Evolutionary conservation across 1,140 invertebrate species (phyloP).

Genomic region (Danaus melanippus): DNA sequence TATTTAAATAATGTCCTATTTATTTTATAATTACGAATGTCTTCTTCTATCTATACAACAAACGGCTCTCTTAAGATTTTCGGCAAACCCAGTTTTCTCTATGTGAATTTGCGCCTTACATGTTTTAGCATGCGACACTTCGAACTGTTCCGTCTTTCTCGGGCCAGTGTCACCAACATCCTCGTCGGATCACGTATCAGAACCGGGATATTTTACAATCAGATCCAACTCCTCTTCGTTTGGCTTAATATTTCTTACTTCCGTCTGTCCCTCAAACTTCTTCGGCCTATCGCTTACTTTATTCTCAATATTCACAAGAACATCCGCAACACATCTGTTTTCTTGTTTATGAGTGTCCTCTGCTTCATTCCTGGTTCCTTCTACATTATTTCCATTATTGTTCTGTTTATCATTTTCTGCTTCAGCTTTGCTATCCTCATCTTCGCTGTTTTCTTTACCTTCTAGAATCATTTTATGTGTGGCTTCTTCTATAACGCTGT

Average conservation of each 20-base stretch:
- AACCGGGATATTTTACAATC: constrained; percentile 64
- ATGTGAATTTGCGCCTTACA: constrained; percentile 50
- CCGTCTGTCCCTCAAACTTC: constrained; percentile 48
- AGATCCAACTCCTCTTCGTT: constrained; percentile 65
- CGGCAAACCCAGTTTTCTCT: constrained; percentile 53
- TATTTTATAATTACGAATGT: constrained; percentile 39
- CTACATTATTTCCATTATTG: constrained; percentile 37
- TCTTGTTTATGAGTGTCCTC: constrained; percentile 48
- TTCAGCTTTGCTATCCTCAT: constrained; percentile 45
- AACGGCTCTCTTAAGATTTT: constrained; percentile 58
- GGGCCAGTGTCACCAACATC: constrained; percentile 33
- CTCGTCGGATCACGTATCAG: constrained; percentile 71
- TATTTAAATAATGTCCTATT: constrained; percentile 4
- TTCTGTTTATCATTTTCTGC: constrained; percentile 51
- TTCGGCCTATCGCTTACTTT: constrained; percentile 49
- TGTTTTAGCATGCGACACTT: constrained; percentile 30
- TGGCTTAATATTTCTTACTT: constrained; percentile 51
- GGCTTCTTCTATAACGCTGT: constrained; percentile 60
- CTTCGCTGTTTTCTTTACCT: constrained; percentile 60
- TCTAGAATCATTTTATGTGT: constrained; percentile 64
- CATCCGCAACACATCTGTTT: constrained; percentile 50
- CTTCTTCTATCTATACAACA: constrained; percentile 61
- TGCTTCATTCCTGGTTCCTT: constrained; percentile 33
- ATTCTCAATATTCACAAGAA: constrained; percentile 58
- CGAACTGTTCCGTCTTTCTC: constrained; percentile 42